Conservation (phyloP, 1,140 invertebrate species). For the Proctacanthus coquilletti region DNA sequence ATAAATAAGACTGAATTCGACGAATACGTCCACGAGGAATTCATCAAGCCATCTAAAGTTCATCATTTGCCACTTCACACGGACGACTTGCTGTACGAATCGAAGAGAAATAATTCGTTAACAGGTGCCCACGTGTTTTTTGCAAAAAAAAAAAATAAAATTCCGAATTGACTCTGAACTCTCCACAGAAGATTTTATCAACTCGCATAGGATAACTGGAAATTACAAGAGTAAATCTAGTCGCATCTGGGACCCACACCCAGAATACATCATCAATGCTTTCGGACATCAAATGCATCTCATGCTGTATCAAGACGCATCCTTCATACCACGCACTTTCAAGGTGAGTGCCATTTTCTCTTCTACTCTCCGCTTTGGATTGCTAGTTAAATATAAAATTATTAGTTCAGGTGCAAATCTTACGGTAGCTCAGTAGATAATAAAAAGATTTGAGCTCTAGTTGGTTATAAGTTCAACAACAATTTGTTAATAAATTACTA, state of each 20-base stretch:
- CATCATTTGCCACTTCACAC: conserved; percentile 21
- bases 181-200: conserved; percentile 13
- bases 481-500: no score
- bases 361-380: no score
- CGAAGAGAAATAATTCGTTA: conserved; percentile 14
- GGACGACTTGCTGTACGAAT: conserved; percentile 27
- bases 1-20: no score
- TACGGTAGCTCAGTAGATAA: no score
- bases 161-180: not conserved
- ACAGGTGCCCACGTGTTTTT: conserved; percentile 10
- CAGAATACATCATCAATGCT: conserved; percentile 47
- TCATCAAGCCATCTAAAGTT: conserved; percentile 19
- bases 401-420: no score
- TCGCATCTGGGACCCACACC: conserved; percentile 55
- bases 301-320: conserved; percentile 37
- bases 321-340: conserved; percentile 37
- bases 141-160: conserved; percentile 4
- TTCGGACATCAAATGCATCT: conserved; percentile 42
- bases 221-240: conserved; percentile 44
- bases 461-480: no score
- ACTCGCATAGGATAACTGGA: conserved; percentile 31
- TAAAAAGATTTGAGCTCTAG: conserved; percentile 10
- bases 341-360: conserved; percentile 31
- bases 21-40: no score
- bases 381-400: no score